These are phyloP conservation scores for Lichenostomus cassidix DNA, from an alignment of 2,113 vertebrate species.

Conservation along the genomic window DNA sequence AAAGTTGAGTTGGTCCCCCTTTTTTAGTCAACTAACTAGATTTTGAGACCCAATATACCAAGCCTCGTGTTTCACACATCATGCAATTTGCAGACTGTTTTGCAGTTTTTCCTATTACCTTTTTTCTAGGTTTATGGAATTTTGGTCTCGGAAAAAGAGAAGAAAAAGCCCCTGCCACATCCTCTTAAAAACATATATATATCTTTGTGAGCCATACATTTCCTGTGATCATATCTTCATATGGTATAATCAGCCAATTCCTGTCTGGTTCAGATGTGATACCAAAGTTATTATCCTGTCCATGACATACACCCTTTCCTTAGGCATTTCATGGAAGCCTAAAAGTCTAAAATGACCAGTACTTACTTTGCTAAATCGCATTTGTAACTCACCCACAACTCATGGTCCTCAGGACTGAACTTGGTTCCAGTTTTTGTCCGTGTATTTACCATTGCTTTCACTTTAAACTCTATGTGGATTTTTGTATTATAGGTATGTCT, in stretches of 20 bases:
- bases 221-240: constrained; percentile 31
- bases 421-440: neutral
- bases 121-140: neutral
- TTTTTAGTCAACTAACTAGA: neutral
- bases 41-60: neutral
- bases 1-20: neutral
- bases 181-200: neutral
- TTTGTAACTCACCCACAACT: neutral
- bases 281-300: neutral
- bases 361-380: neutral
- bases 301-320: neutral
- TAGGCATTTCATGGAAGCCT: neutral
- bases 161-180: neutral
- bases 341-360: neutral
- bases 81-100: neutral
- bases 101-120: neutral
- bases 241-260: neutral
- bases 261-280: constrained; percentile 8
- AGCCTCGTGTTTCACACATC: neutral
- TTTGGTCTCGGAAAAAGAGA: constrained; percentile 12
- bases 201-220: neutral
- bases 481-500: neutral
- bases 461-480: neutral
- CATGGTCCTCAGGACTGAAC: neutral
- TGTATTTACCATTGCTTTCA: neutral